These are phyloP conservation scores for Caranx ignobilis DNA, from an alignment of 2,113 vertebrate genomes.

Conservation along the genomic window DNA sequence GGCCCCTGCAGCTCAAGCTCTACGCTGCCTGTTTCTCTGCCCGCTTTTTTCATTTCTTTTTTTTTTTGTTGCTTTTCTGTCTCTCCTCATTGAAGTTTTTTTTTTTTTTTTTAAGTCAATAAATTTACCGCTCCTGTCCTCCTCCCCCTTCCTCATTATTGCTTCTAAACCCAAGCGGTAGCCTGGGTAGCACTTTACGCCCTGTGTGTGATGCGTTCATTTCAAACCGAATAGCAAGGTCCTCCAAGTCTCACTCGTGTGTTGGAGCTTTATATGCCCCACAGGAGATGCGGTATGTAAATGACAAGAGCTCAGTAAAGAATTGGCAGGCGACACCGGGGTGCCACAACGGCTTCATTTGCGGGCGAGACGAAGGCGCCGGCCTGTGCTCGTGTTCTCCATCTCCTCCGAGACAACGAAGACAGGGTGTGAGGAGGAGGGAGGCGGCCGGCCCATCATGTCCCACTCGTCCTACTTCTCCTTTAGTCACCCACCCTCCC, in stretches of 20 bases:
- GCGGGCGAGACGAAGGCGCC: constrained; percentile 11
- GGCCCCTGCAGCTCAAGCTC: constrained; percentile 65
- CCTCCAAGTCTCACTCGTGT: constrained; percentile 5
- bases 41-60: constrained; percentile 35
- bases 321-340: constrained; percentile 14
- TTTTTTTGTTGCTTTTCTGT: constrained; percentile 3
- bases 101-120: constrained; percentile 46
- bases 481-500: constrained; percentile 46
- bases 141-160: constrained; percentile 35
- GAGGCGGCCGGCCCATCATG: constrained; percentile 40
- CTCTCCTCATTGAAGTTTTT: constrained; percentile 36
- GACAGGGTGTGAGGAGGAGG: constrained; percentile 37
- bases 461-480: constrained; percentile 67
- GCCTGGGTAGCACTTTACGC: neutral
- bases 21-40: constrained; percentile 43
- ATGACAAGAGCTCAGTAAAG: constrained; percentile 28
- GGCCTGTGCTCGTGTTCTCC: constrained; percentile 20
- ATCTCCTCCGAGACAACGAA: constrained; percentile 44
- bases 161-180: constrained; percentile 17
- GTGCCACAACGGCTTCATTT: constrained; percentile 32
- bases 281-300: constrained; percentile 20
- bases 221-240: constrained; percentile 16
- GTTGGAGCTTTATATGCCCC: neutral
- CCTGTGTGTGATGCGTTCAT: constrained; percentile 20
- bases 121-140: constrained; percentile 38